Evolutionary conservation across 2,113 vertebrate species (phyloP).

Genomic region (Aramus guarauna): DNA sequence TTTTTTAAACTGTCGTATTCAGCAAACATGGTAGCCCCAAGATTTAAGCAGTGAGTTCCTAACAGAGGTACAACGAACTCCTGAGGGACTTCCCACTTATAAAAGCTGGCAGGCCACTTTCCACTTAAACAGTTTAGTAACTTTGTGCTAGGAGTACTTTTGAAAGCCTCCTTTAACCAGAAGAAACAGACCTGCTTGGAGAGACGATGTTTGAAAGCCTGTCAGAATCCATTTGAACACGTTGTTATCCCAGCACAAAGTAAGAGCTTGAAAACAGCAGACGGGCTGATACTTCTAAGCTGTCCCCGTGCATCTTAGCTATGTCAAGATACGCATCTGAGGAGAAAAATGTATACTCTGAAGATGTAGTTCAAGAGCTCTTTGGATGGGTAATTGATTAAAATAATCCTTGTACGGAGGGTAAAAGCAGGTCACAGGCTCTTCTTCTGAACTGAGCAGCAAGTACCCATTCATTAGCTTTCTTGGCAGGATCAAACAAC

Average conservation of each 20-base stretch:
- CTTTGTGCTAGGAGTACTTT: neutral
- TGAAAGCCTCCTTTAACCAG: neutral
- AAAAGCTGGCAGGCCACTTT: neutral
- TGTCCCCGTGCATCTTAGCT: neutral
- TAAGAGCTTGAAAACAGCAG: neutral
- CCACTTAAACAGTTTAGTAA: neutral
- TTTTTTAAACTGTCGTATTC: neutral
- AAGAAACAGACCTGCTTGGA: neutral
- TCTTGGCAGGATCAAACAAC: neutral
- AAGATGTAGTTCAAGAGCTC: neutral
- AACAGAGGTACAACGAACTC: neutral
- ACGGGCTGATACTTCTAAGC: neutral
- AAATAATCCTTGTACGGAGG: neutral
- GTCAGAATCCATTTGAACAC: neutral
- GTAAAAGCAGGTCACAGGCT: neutral
- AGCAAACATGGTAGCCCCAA: neutral
- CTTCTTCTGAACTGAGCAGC: neutral
- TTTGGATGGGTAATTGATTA: neutral
- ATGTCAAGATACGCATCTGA: neutral
- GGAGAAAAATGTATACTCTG: neutral
- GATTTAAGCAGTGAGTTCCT: neutral
- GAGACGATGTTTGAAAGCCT: neutral
- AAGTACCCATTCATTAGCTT: neutral
- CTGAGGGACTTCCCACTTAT: neutral
- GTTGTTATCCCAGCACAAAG: neutral